Conservation (phyloP, 2,888 invertebrate species). For the Pocota personata region DNA sequence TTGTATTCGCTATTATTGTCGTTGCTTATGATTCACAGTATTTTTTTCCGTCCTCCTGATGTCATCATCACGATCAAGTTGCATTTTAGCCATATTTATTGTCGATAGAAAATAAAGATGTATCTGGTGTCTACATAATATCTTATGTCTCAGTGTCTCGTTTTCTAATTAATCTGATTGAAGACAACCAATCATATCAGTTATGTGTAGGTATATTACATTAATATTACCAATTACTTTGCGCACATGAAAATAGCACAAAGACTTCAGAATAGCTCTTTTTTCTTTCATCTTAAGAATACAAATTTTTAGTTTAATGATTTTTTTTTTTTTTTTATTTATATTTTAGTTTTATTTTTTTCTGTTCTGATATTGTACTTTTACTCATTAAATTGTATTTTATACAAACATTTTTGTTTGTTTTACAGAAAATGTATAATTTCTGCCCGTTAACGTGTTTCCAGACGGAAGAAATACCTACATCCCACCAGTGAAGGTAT, state of each 20-base stretch:
- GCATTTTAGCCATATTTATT: too few relatives aligned
- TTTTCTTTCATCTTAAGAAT: neutral
- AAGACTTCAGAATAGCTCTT: neutral
- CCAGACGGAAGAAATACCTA: conserved; percentile 76
- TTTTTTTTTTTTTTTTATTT: neutral
- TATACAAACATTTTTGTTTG: conserved; percentile 76
- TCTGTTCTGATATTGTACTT: conserved; percentile 35
- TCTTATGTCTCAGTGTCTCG: neutral
- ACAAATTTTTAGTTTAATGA: neutral
- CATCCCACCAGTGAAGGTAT: conserved; percentile 77
- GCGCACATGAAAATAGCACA: conserved; percentile 15
- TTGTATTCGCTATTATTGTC: too few relatives aligned
- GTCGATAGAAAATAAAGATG: too few relatives aligned
- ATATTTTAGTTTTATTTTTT: conserved; percentile 22
- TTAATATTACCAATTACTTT: neutral
- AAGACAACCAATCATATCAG: neutral
- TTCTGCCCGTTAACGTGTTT: conserved; percentile 75
- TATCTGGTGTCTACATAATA: neutral
- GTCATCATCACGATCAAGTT: too few relatives aligned
- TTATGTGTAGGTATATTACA: neutral
- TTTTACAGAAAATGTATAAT: conserved; percentile 79
- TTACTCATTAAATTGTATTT: conserved; percentile 66
- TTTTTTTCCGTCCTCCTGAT: too few relatives aligned
- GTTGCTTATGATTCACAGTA: too few relatives aligned
- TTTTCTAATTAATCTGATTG: neutral